Evolutionary conservation across 2,888 invertebrate genomes (phyloP).

Genomic region (Tanypteryx hageni): DNA sequence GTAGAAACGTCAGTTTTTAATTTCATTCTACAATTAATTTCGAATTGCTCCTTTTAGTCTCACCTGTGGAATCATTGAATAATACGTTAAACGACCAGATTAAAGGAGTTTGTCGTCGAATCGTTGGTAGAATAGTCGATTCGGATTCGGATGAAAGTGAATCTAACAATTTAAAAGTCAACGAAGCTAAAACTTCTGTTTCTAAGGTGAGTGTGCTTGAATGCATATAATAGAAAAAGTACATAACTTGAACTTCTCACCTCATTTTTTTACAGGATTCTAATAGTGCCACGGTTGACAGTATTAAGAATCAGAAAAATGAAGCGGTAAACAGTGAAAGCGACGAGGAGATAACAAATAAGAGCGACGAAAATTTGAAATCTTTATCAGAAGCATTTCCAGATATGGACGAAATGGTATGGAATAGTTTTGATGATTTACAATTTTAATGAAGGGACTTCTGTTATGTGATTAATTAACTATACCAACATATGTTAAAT

Average conservation of each 20-base stretch:
- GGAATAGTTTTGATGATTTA: background rate
- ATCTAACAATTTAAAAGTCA: background rate
- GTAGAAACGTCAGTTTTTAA: background rate
- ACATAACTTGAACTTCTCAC: background rate
- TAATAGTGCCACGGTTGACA: background rate
- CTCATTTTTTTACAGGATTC: background rate
- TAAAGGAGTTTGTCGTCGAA: background rate
- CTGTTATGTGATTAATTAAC: background rate
- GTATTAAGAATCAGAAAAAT: background rate
- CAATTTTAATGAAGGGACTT: background rate
- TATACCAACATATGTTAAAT: background rate
- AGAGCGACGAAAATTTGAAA: constrained; percentile 14
- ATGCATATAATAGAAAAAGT: background rate
- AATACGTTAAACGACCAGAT: background rate
- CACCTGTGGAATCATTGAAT: too few species aligned
- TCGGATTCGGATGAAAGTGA: constrained; percentile 31
- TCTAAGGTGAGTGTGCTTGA: background rate
- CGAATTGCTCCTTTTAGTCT: background rate
- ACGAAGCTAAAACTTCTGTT: background rate
- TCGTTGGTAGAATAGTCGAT: constrained; percentile 1
- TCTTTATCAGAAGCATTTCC: background rate
- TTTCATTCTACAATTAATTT: background rate
- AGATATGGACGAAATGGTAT: constrained; percentile 40
- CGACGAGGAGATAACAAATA: background rate
- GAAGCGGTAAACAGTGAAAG: background rate